These are phyloP conservation scores for Pachyuromys duprasi DNA, from an alignment of 2,797 vertebrate genomes.

Conservation along the genomic window DNA sequence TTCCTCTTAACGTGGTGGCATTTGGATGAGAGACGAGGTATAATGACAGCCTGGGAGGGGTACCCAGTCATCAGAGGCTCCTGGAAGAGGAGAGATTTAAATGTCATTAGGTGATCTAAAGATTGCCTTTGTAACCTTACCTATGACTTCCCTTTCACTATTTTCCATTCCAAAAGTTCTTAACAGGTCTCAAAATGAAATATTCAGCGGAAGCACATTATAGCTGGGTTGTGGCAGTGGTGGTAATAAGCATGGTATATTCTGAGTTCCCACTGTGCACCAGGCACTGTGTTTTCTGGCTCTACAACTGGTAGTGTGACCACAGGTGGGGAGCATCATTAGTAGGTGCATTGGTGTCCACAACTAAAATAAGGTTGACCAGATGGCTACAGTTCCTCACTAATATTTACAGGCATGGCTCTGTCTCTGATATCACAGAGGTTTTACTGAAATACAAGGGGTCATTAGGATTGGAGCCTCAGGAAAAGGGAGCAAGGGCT, in stretches of 20 bases:
- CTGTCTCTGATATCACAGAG: neutral
- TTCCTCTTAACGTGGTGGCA: neutral
- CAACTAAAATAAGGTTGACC: neutral
- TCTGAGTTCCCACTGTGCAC: neutral
- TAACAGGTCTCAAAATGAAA: neutral
- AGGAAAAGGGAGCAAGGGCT: neutral
- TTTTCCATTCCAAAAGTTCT: neutral
- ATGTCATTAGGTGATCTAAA: neutral
- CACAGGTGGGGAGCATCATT: neutral
- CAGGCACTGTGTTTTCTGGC: neutral
- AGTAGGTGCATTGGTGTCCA: fast-evolving
- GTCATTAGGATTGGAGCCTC: fast-evolving
- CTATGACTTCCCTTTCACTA: neutral
- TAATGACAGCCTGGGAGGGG: neutral
- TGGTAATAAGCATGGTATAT: neutral
- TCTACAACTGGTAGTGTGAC: neutral
- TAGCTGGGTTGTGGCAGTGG: neutral
- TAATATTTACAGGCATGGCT: neutral
- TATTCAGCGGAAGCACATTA: neutral
- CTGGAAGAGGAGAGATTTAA: neutral
- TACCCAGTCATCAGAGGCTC: neutral
- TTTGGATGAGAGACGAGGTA: neutral
- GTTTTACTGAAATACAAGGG: neutral
- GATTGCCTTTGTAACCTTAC: neutral
- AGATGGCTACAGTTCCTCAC: neutral